Conservation (phyloP, 1,140 invertebrate species). For the Epicauta chinensis region DNA sequence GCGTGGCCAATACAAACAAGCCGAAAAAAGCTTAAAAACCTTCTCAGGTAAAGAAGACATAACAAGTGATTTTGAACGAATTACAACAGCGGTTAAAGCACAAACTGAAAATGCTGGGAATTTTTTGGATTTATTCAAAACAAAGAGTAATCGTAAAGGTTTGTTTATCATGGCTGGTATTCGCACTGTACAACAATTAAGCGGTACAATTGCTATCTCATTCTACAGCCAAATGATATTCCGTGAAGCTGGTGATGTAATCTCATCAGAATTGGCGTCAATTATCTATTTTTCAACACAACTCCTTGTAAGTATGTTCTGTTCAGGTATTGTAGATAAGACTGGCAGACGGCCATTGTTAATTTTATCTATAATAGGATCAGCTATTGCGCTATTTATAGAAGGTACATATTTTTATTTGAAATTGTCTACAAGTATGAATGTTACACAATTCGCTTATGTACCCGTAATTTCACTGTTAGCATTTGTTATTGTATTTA, state of each 20-base stretch:
- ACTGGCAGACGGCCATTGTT: slow-evolving; percentile 64
- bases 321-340: slow-evolving; percentile 63
- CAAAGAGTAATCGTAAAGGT: slow-evolving; percentile 54
- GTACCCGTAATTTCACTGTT: slow-evolving; percentile 63
- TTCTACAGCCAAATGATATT: slow-evolving; percentile 71
- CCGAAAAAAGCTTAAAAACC: slow-evolving; percentile 53
- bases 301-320: slow-evolving; percentile 54
- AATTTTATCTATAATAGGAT: slow-evolving; percentile 52
- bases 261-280: slow-evolving; percentile 29
- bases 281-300: slow-evolving; percentile 63
- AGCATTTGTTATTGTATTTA: slow-evolving; percentile 62
- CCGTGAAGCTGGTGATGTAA: slow-evolving; percentile 46
- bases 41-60: slow-evolving; percentile 55
- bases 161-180: slow-evolving; percentile 57
- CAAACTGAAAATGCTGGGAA: slow-evolving; percentile 42
- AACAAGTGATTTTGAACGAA: slow-evolving; percentile 54
- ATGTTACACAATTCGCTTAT: slow-evolving; percentile 17
- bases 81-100: slow-evolving; percentile 49
- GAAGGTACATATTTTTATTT: slow-evolving; percentile 57
- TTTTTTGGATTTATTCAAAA: slow-evolving; percentile 50
- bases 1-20: slow-evolving; percentile 52
- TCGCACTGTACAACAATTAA: slow-evolving; percentile 68
- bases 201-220: slow-evolving; percentile 65
- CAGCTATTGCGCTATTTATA: slow-evolving; percentile 48
- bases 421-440: slow-evolving; percentile 38